A percentile compares a stretch with the other conserved stretches of the same genome.
These are phyloP conservation scores for Chloropsis hardwickii DNA, from an alignment of 2,113 vertebrate species.

Conservation along the genomic window DNA sequence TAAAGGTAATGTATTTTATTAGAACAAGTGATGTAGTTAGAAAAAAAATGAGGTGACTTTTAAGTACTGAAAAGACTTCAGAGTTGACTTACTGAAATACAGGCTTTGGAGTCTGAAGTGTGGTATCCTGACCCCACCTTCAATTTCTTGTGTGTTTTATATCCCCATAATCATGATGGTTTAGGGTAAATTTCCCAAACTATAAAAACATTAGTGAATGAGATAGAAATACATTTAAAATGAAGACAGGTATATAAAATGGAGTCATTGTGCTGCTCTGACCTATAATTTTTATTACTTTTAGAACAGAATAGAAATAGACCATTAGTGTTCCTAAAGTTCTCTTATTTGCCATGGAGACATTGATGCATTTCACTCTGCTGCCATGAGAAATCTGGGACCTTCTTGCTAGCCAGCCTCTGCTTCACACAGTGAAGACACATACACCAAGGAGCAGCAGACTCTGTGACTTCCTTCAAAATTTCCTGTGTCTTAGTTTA, in stretches of 20 bases:
- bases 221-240: neutral
- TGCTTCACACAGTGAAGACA: neutral
- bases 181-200: neutral
- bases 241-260: neutral
- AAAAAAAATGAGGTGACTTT: neutral
- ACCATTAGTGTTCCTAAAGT: neutral
- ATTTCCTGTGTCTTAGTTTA: neutral
- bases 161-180: neutral
- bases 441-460: neutral
- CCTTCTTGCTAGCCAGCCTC: neutral
- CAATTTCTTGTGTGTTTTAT: neutral
- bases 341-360: neutral
- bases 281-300: neutral
- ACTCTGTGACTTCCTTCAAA: neutral
- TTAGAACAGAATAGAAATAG: neutral
- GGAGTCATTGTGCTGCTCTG: neutral
- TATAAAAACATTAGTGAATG: neutral
- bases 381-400: neutral
- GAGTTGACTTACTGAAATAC: neutral
- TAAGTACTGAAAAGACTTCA: neutral
- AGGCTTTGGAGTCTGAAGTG: neutral
- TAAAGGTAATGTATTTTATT: neutral
- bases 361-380: neutral
- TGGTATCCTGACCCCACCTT: neutral
- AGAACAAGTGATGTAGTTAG: neutral